A percentile compares a stretch with the other conserved stretches of the same genome.
Evolutionary conservation across 2,113 vertebrate genomes (phyloP).

Genomic region (Macaca nemestrina): DNA sequence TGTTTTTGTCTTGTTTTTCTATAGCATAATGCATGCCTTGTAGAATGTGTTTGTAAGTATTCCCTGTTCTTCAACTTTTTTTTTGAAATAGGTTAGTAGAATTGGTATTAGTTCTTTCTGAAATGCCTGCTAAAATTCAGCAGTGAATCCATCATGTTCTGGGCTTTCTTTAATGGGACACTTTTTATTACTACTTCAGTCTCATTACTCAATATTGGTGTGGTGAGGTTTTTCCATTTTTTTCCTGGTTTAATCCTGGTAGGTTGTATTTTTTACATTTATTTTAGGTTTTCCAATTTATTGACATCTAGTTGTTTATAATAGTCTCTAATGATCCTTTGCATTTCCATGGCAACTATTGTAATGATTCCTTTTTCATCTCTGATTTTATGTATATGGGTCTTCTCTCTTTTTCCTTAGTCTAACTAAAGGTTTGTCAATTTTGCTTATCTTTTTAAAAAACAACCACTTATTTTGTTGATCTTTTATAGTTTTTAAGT

Average conservation of each 20-base stretch:
- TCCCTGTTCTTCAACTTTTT: neutral
- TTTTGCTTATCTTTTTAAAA: neutral
- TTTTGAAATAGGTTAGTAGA: neutral
- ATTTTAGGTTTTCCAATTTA: neutral
- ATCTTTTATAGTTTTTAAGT: neutral
- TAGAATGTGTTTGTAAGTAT: too few relatives aligned
- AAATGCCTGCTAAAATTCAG: neutral
- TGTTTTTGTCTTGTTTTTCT: neutral
- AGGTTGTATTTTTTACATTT: neutral
- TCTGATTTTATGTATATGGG: neutral
- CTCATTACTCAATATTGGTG: neutral
- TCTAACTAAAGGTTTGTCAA: neutral
- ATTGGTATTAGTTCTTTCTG: neutral
- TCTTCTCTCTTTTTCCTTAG: neutral
- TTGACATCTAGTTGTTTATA: neutral
- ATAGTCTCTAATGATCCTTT: neutral
- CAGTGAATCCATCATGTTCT: neutral
- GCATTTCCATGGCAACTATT: neutral
- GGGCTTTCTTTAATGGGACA: neutral
- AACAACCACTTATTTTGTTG: neutral
- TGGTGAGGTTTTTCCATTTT: neutral
- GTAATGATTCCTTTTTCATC: neutral
- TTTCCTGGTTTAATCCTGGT: neutral
- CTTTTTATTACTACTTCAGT: neutral
- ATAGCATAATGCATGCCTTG: too few relatives aligned